Base-by-base conservation (phyloP, 2,888 invertebrate genomes). In the Nymphalis polychloros region DNA sequence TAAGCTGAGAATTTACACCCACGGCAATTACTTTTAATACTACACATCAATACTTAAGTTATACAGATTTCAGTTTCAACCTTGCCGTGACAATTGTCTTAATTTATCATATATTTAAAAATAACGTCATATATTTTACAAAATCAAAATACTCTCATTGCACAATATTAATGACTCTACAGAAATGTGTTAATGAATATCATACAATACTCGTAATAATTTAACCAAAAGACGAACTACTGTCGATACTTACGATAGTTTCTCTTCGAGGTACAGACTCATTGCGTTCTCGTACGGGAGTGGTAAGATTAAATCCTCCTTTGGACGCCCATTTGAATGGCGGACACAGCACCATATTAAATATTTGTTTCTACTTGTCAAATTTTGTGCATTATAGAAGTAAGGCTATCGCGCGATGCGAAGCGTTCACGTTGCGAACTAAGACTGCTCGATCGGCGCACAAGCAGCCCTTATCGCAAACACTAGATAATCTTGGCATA, bases 401-500 rank as follows among this genome's bases (percentile, higher is more conserved):
- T 59, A 63, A 66, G 35, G n/a, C 23, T 35, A 70, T 72, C 71
- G 77, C 76, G 78, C 78, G 76, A 86, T 81, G 73, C 83, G 80
- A 70, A 94, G 80, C 89, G 94, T 93, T 67, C 92, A 87, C 75
- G 93, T 88, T 80, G 79, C 78, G 74, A 70, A 69, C 74, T 71
- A 76, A 77, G 76, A 89, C 90, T 89, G 87, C 79, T 77, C 81
- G 76, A 78, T 77, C 83, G 80, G 76, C 84, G 83, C 84, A 78
- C 81, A 75, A 78, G 80, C 83, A 82, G 80, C 80, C 82, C 84
- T 90, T 92, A 92, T 91, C 92, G 83, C 83, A 74, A 75, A 75
- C 73, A 71, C 78, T 79, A 87, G 90, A 90, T 91, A 83, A 92
- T 92, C 90, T 89, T 82, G 79, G 82, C 80, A 84, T 87, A 84